Evolutionary conservation across 2,113 vertebrate species (phyloP).

Genomic region (Paralichthys olivaceus): DNA sequence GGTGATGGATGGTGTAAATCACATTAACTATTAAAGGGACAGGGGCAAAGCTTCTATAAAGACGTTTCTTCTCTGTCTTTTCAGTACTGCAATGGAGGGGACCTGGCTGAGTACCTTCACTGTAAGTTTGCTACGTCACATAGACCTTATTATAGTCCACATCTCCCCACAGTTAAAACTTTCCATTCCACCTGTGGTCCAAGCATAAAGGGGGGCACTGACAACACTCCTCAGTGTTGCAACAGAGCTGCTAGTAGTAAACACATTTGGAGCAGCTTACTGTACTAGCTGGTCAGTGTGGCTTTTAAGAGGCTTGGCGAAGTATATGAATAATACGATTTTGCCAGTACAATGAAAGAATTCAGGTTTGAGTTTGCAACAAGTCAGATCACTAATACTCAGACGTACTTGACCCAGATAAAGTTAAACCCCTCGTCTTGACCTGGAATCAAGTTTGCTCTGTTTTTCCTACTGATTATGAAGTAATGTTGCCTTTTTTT

Average conservation of each 20-base stretch:
- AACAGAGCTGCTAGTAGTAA: slow-evolving; percentile 16
- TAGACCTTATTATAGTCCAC: slow-evolving; percentile 48
- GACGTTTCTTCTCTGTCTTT: slow-evolving; percentile 50
- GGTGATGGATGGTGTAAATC: slow-evolving; percentile 10
- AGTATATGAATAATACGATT: slow-evolving; percentile 51
- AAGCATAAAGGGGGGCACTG: slow-evolving; percentile 5
- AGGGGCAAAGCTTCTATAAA: neutral
- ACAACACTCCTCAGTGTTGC: neutral
- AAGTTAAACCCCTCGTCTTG: slow-evolving; percentile 19
- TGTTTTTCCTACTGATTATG: slow-evolving; percentile 1
- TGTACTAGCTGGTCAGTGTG: neutral
- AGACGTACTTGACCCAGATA: slow-evolving; percentile 40
- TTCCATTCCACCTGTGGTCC: slow-evolving; percentile 3
- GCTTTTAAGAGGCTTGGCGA: slow-evolving; percentile 39
- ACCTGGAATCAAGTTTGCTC: slow-evolving; percentile 7
- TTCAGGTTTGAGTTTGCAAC: slow-evolving; percentile 22
- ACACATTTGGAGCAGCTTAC: slow-evolving; percentile 19
- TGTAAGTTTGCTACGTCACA: slow-evolving; percentile 82
- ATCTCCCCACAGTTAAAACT: neutral
- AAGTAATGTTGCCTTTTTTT: too few relatives aligned
- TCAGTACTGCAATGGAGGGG: slow-evolving; percentile 97
- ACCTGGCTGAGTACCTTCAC: slow-evolving; percentile 97
- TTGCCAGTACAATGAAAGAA: slow-evolving; percentile 2
- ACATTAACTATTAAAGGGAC: neutral
- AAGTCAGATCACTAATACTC: slow-evolving; percentile 19